Base-by-base conservation (phyloP, 2,113 vertebrate species). In the Anthoscopus minutus region DNA sequence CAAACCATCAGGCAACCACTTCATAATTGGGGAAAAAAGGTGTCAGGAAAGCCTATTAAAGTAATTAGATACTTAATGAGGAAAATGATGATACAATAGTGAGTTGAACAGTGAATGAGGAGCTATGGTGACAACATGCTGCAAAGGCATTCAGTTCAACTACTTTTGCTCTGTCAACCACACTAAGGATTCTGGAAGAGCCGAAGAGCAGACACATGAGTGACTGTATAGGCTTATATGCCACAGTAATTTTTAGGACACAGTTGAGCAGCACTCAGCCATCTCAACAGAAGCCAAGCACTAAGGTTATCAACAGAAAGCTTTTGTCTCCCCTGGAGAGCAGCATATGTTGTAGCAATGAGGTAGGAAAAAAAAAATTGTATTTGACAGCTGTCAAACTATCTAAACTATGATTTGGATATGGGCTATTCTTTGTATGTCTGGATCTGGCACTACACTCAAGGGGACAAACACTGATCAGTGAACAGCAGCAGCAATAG, bases 381-480 rank as follows among this genome's bases (percentile, higher is more conserved):
- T 88, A 88, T 74, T 89, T 96, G 95, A 95, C 94, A 96, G 94
- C 92, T 92, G 92, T 94, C 95, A 93, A 89, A 81, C 86, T 92
- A 92, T 88, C 80, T 85, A 87, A 93, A 79, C 85, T 82, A 90
- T 48, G 61, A 92, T 76, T 58, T 94, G 78, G 64, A 83, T 76
- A 80, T 48, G 54, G 79, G 53, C 70, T 89, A 91, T 70, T 89
- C 72, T 83, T 81, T 84, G 8, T 79, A 44, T 28, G 37, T 72
- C 84, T 89, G 66, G 83, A 81, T 81, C 71, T 78, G 66, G 89
- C 77, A 78, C 54, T 66, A 71, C 60, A 70, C 86, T 94, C 90
- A 66, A 35, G 82, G 82, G 90, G 76, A 72, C 73, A 31, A 92
- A 78, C 51, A 71, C 70, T 74, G 67, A 81, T 86, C 81, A 93